Conservation (phyloP, 1,140 invertebrate species). For the Liolophura sinensis region DNA sequence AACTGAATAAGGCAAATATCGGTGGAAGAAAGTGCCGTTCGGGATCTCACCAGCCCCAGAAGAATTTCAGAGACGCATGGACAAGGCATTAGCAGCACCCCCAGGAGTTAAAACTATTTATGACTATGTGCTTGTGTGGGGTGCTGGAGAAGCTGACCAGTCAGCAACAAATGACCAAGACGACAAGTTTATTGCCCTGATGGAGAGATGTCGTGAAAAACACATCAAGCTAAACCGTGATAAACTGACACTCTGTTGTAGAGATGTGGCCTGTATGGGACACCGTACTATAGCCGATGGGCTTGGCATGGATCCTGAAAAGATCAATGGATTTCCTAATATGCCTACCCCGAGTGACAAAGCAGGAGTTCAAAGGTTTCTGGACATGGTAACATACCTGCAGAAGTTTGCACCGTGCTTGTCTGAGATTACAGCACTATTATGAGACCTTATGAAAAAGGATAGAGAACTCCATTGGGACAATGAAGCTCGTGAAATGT, state of each 20-base stretch:
- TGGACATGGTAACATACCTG: constrained; percentile 32
- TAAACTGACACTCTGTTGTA: constrained; percentile 37
- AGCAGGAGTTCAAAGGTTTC: constrained; percentile 21
- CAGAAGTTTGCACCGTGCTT: no score
- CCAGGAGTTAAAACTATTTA: constrained; percentile 44
- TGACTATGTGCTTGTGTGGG: constrained; percentile 53
- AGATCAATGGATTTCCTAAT: constrained; percentile 45
- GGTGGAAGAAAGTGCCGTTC: background rate
- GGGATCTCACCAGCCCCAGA: constrained; percentile 7
- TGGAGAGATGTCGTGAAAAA: constrained; percentile 16
- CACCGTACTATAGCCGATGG: constrained; percentile 50
- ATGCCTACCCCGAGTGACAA: constrained; percentile 25
- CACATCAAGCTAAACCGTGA: constrained; percentile 54
- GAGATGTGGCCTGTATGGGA: constrained; percentile 26
- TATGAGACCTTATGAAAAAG: constrained; percentile 12
- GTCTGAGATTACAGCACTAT: constrained; percentile 6
- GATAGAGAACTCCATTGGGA: constrained; percentile 15
- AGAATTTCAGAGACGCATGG: constrained; percentile 43
- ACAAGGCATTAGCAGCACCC: constrained; percentile 40
- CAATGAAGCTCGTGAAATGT: constrained; percentile 7
- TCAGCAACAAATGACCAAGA: constrained; percentile 26
- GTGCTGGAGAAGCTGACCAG: constrained; percentile 30
- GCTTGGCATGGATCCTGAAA: constrained; percentile 49
- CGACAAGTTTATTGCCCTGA: constrained; percentile 5
- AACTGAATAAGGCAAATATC: constrained; percentile 9